Conservation (phyloP, 2,888 invertebrate genomes). For the Polymixis lichenea region DNA sequence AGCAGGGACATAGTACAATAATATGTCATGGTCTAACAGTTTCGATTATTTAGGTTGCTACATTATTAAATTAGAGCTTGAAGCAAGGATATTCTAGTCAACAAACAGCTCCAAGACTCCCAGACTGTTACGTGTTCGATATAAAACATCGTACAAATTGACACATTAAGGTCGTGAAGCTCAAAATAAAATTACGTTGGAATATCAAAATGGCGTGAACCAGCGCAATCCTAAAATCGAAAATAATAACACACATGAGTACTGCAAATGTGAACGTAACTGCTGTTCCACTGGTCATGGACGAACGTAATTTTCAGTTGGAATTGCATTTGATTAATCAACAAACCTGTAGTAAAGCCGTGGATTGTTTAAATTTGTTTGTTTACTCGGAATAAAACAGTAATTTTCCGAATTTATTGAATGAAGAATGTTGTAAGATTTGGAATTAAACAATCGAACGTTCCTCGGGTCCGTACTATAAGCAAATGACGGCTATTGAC, state of each 20-base stretch:
- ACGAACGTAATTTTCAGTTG: constrained; percentile 32
- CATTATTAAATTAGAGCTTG: constrained; percentile 27
- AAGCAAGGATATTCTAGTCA: constrained; percentile 25
- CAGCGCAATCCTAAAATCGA: constrained; percentile 29
- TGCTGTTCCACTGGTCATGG: constrained; percentile 54
- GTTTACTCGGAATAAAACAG: constrained; percentile 20
- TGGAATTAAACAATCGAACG: constrained; percentile 69
- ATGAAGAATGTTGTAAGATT: constrained; percentile 42
- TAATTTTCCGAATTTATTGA: constrained; percentile 51
- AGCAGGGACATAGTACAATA: constrained; percentile 41
- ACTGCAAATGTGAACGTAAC: constrained; percentile 58
- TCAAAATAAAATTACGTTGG: constrained; percentile 20
- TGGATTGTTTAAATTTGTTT: constrained; percentile 21
- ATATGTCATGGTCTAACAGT: constrained; percentile 53
- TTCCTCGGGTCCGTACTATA: constrained; percentile 57
- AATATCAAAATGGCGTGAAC: constrained; percentile 7
- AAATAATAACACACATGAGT: constrained; percentile 40
- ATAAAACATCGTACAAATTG: constrained; percentile 7
- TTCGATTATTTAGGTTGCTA: constrained; percentile 27
- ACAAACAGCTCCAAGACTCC: neutral
- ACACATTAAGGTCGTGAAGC: constrained; percentile 10
- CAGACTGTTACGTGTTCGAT: constrained; percentile 15
- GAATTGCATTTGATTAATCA: constrained; percentile 31
- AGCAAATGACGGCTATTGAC: constrained; percentile 69
- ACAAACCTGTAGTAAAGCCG: constrained; percentile 1